Evolutionary conservation across 2,888 invertebrate genomes (phyloP).

Genomic region (Tenthredo mesomela): DNA sequence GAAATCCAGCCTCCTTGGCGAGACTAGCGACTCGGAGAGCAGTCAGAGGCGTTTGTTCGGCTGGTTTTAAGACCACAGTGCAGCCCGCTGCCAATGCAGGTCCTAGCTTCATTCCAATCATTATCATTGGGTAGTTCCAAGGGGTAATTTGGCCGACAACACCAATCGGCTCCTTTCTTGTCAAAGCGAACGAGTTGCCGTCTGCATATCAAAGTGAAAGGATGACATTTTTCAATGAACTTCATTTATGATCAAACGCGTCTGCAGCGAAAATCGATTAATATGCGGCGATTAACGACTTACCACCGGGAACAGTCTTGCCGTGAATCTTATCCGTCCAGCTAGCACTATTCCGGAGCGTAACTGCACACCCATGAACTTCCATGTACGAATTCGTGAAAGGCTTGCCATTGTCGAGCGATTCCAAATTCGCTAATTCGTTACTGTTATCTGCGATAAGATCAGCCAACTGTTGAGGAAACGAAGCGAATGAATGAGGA

Average conservation of each 20-base stretch:
- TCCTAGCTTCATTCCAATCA: slow-evolving; percentile 89
- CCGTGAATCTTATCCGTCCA: slow-evolving; percentile 82
- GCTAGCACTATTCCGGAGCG: slow-evolving; percentile 81
- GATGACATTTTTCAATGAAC: neutral
- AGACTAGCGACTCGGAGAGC: slow-evolving; percentile 81
- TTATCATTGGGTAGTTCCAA: slow-evolving; percentile 88
- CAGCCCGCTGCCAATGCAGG: slow-evolving; percentile 82
- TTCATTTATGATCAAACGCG: neutral
- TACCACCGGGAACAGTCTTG: slow-evolving; percentile 69
- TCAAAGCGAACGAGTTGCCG: slow-evolving; percentile 80
- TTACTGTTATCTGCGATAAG: slow-evolving; percentile 79
- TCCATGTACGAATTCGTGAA: slow-evolving; percentile 75
- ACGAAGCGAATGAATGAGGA: neutral
- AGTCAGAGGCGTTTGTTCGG: slow-evolving; percentile 83
- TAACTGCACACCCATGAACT: slow-evolving; percentile 64
- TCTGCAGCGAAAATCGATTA: neutral
- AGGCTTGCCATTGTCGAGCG: slow-evolving; percentile 84
- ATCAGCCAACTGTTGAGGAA: slow-evolving; percentile 77
- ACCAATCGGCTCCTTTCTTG: slow-evolving; percentile 86
- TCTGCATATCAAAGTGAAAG: neutral
- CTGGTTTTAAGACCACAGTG: slow-evolving; percentile 87
- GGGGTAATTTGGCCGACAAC: slow-evolving; percentile 89
- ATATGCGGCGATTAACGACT: neutral
- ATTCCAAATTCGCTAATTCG: slow-evolving; percentile 80
- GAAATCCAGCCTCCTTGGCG: slow-evolving; percentile 80